These are phyloP conservation scores for Drosophila eugracilis DNA, from an alignment of 1,140 invertebrate genomes.

Conservation along the genomic window DNA sequence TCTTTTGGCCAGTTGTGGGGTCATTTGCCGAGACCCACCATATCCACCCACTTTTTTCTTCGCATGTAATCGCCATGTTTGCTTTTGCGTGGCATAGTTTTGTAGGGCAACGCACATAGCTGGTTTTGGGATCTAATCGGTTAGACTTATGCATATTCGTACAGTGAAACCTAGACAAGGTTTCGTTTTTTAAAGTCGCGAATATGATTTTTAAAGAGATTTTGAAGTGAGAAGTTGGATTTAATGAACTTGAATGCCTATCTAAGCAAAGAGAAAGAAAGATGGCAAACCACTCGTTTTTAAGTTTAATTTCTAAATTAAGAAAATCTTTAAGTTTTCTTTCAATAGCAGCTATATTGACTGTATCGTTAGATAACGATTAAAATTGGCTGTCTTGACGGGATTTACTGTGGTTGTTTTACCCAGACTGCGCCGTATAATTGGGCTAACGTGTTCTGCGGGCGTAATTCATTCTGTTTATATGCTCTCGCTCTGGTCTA, in stretches of 20 bases:
- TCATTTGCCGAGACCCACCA: background rate
- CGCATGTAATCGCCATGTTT: slow-evolving; percentile 37
- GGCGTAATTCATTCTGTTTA: slow-evolving; percentile 51
- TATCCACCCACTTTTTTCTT: background rate
- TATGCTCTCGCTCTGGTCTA: slow-evolving; percentile 17
- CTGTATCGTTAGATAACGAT: background rate
- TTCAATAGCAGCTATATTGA: too few relatives aligned
- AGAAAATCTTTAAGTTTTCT: too few relatives aligned
- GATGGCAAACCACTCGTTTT: background rate
- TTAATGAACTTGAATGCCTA: too few relatives aligned
- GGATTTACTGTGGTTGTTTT: slow-evolving; percentile 5
- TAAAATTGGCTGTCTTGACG: background rate
- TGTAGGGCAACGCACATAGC: slow-evolving; percentile 23
- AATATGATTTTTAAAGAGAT: background rate
- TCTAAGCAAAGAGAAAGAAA: too few relatives aligned
- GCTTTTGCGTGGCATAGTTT: slow-evolving; percentile 46
- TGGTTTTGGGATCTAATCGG: slow-evolving; percentile 12
- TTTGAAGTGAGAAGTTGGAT: too few relatives aligned
- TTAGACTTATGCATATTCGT: background rate
- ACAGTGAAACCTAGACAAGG: slow-evolving; percentile 4
- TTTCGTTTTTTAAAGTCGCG: background rate
- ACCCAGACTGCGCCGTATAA: slow-evolving; percentile 30
- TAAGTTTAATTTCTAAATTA: too few relatives aligned
- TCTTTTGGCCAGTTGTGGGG: slow-evolving; percentile 25
- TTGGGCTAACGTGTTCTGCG: slow-evolving; percentile 59